Conservation (phyloP, 2,888 invertebrate genomes). For the Diplazon laetatorius region DNA sequence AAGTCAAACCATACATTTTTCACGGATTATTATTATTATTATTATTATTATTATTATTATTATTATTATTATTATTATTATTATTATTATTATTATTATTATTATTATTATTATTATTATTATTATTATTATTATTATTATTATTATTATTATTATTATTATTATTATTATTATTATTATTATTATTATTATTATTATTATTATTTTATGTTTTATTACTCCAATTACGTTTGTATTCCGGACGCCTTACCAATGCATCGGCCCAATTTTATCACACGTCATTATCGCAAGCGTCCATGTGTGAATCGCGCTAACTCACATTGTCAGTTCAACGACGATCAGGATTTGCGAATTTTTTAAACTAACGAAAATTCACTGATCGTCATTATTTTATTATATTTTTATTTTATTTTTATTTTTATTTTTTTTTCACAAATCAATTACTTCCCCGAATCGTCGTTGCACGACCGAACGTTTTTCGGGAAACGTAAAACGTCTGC, state of each 20-base stretch:
- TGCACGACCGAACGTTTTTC: constrained; percentile 50
- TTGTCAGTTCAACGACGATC: constrained; percentile 54
- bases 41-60: neutral
- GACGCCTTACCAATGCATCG: neutral
- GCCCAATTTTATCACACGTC: constrained; percentile 12
- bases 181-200: neutral
- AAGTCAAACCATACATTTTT: constrained; percentile 9
- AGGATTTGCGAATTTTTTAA: neutral
- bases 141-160: constrained; percentile 1
- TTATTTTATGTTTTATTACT: neutral
- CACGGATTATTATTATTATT: constrained; percentile 24
- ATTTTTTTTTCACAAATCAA: constrained; percentile 25
- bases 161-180: neutral
- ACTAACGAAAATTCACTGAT: constrained; percentile 4
- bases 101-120: neutral
- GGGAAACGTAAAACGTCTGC: constrained; percentile 39
- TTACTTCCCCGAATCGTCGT: constrained; percentile 50
- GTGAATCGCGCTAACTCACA: constrained; percentile 13
- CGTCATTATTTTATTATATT: too few species aligned
- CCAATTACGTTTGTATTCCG: too few species aligned
- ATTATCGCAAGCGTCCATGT: constrained; percentile 14
- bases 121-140: neutral
- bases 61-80: neutral
- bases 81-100: neutral
- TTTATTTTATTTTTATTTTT: too few species aligned